Evolutionary conservation across 2,888 invertebrate species (phyloP).

Genomic region (Campopleginae sp.): DNA sequence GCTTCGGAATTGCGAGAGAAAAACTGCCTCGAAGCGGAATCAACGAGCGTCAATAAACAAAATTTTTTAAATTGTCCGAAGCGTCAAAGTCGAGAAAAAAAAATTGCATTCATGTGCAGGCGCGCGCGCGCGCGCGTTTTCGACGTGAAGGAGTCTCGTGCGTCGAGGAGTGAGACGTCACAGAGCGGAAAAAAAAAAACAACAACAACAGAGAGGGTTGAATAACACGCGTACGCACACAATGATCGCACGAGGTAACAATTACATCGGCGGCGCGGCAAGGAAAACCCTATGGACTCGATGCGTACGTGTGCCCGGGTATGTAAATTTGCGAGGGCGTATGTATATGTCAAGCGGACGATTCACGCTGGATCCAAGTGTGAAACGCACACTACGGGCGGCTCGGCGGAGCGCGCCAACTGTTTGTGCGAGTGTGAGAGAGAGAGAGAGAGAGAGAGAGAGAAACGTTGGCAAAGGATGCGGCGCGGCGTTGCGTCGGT

Average conservation of each 20-base stretch:
- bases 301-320: slow-evolving; percentile 46
- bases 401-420: not conserved
- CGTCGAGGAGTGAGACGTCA: slow-evolving; percentile 74
- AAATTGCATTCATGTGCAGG: not conserved
- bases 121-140: not conserved
- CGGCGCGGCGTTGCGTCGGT: slow-evolving; percentile 50
- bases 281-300: slow-evolving; percentile 1
- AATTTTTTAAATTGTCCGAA: not conserved
- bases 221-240: slow-evolving; percentile 47
- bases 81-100: not conserved
- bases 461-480: slow-evolving; percentile 38
- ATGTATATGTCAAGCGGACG: not conserved
- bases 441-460: slow-evolving; percentile 25
- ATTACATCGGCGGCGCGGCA: slow-evolving; percentile 75
- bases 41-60: not conserved
- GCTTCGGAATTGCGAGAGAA: not conserved
- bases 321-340: slow-evolving; percentile 76
- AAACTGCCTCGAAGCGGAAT: not conserved
- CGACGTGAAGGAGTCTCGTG: slow-evolving; percentile 14
- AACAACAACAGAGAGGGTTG: slow-evolving; percentile 30
- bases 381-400: not conserved
- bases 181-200: not conserved
- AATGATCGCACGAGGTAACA: slow-evolving; percentile 76
- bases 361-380: not conserved
- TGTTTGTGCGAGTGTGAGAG: slow-evolving; percentile 10